phyloP scores from a whole-genome alignment of 2,888 invertebrate species.

The Anthophora plumipes region DNA sequence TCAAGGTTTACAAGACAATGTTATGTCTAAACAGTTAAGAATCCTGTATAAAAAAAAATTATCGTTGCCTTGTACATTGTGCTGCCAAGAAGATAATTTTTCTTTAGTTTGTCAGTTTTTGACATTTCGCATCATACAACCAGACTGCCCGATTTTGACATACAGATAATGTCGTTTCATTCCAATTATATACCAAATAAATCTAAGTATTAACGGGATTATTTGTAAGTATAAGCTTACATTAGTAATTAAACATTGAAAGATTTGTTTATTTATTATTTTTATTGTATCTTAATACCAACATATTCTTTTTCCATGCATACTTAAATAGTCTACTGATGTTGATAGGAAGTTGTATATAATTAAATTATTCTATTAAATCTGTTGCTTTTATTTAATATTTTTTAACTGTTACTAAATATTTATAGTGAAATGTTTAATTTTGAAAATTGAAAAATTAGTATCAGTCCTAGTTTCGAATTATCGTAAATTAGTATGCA shows the following conservation, averaged over 20 bases:
- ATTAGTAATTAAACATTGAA: constrained; percentile 63
- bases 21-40: constrained; percentile 60
- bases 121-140: constrained; percentile 63
- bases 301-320: constrained; percentile 57
- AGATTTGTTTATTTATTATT: constrained; percentile 61
- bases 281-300: constrained; percentile 68
- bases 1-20: constrained; percentile 40
- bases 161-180: constrained; percentile 67
- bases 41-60: constrained; percentile 78
- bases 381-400: background rate
- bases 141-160: constrained; percentile 65
- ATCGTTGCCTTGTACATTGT: constrained; percentile 79
- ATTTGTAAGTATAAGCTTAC: constrained; percentile 69
- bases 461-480: constrained; percentile 36
- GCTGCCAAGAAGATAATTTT: constrained; percentile 73
- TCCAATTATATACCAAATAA: constrained; percentile 72
- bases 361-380: background rate
- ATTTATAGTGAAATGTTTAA: too few relatives aligned
- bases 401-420: too few relatives aligned
- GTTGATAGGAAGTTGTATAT: constrained; percentile 6
- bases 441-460: background rate
- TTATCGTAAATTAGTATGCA: constrained; percentile 51
- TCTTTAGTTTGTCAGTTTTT: constrained; percentile 66
- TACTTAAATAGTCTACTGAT: constrained; percentile 38
- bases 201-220: constrained; percentile 67